Evolutionary conservation across 2,888 invertebrate species (phyloP), one percentile per base, ranked within the genome.

Genomic region (Macroteleia sp.): DNA sequence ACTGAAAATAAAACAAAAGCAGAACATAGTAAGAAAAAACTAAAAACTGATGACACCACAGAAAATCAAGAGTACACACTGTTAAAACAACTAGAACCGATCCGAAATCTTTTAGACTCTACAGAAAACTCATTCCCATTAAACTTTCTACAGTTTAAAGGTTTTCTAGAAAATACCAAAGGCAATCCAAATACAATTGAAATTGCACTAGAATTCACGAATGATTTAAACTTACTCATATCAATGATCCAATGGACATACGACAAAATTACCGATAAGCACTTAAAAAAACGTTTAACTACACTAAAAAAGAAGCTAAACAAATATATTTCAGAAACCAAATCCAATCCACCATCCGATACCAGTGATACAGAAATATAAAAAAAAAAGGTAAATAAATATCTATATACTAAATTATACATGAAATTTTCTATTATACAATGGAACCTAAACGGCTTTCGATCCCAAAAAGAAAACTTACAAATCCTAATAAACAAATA

Each of bases 81-180:
- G 1, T 28, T 30, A 5, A 30, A 30, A 30, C 48, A 30, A 48
- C 3, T 48, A 9, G 8, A 1, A 1, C 48, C 48, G 1, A 16
- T 48, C 3, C 12, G 16, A 30, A 30, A 48, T 1, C 28, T 30
- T 16, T 16, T 48, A 25, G 22, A 22, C 1, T 10, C 48, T 10
- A 30, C 12, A 30, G 1, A 3, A 3, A 48, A 48, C 17, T 16
- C 28, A 8, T n/a, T 30, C 30, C 3, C n/a, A 3, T 12, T 48
- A 10, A 48, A 48, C 17, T 30, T 16, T 10, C 8, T 48, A 3
- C 48, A 48, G 9, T n/a, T 48, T 1, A 48, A 48, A 48, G 30
- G 48, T 12, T 30, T 48, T 17, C 16, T 48, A 1, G 30, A 48
- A 16, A 48, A 44, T 22, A 44, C 22, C 10, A 44, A 44, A 12